Percentiles rank a stretch among this genome's conserved stretches.
phyloP scores from a whole-genome alignment of 1,140 invertebrate species.

The Sitodiplosis mosellana region DNA sequence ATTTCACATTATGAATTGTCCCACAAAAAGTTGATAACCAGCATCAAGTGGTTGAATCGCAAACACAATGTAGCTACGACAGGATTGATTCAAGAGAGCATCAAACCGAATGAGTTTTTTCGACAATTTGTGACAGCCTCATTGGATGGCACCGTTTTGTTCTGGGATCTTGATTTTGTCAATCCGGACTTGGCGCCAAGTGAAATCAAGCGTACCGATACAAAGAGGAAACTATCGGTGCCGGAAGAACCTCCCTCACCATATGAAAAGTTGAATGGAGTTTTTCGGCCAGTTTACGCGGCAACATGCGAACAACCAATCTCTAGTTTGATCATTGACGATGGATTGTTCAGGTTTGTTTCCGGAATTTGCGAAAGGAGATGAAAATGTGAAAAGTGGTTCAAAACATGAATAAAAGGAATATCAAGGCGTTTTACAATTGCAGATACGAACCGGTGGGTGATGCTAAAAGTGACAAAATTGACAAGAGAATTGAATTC shows the following conservation, averaged over 20 bases:
- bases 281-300: slow-evolving; percentile 38
- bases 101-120: slow-evolving; percentile 27
- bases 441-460: slow-evolving; percentile 8
- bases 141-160: slow-evolving; percentile 42
- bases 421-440: neutral
- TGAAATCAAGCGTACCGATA: slow-evolving; percentile 2
- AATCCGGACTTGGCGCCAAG: neutral
- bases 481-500: slow-evolving; percentile 10
- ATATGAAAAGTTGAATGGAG: slow-evolving; percentile 32
- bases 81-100: slow-evolving; percentile 29
- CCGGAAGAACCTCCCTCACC: slow-evolving; percentile 32
- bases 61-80: slow-evolving; percentile 35
- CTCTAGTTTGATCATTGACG: slow-evolving; percentile 23
- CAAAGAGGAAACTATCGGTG: slow-evolving; percentile 25
- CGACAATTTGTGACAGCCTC: slow-evolving; percentile 41
- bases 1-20: slow-evolving; percentile 38
- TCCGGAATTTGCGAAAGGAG: slow-evolving; percentile 47
- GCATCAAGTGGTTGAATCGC: slow-evolving; percentile 43
- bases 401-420: slow-evolving; percentile 32
- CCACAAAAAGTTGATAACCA: slow-evolving; percentile 39
- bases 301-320: slow-evolving; percentile 25
- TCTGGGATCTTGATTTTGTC: slow-evolving; percentile 45
- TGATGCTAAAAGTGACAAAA: slow-evolving; percentile 13
- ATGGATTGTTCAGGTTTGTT: slow-evolving; percentile 29
- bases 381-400: too few species aligned